Conservation (phyloP, 1,140 invertebrate species). For the Lordiphosa stackelbergi region DNA sequence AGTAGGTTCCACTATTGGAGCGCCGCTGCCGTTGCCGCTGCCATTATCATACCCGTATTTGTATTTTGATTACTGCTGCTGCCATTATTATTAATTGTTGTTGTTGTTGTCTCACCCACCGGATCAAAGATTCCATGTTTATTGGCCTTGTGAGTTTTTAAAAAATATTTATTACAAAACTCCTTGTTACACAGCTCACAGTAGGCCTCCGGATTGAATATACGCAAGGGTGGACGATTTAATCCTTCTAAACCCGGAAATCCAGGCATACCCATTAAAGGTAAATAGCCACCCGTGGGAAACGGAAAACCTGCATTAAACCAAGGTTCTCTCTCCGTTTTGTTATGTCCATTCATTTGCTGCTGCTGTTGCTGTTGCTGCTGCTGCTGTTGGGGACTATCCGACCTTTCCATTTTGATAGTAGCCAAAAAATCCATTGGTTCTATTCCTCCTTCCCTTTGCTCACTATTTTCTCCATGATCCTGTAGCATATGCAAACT, state of each 20-base stretch:
- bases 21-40: no score
- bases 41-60: neutral
- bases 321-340: slow-evolving; percentile 58
- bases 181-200: slow-evolving; percentile 99
- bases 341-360: slow-evolving; percentile 43
- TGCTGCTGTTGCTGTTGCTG: no score
- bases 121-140: slow-evolving; percentile 93
- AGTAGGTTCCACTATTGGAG: no score
- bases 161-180: slow-evolving; percentile 99
- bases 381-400: no score
- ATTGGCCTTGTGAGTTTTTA: slow-evolving; percentile 98
- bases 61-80: slow-evolving; percentile 58
- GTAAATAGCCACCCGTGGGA: slow-evolving; percentile 49
- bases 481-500: slow-evolving; percentile 75
- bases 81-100: slow-evolving; percentile 14
- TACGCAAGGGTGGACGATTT: slow-evolving; percentile 83
- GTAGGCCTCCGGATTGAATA: slow-evolving; percentile 97
- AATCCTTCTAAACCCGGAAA: slow-evolving; percentile 78
- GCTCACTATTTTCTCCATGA: no score
- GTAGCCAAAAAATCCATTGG: no score
- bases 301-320: slow-evolving; percentile 76
- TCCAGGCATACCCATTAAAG: slow-evolving; percentile 67
- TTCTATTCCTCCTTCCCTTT: no score
- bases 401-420: slow-evolving; percentile 61
- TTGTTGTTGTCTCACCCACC: slow-evolving; percentile 77